Evolutionary conservation across 2,113 vertebrate genomes (phyloP), one percentile per base, ranked within the genome.

Genomic region (Clupea harengus): DNA sequence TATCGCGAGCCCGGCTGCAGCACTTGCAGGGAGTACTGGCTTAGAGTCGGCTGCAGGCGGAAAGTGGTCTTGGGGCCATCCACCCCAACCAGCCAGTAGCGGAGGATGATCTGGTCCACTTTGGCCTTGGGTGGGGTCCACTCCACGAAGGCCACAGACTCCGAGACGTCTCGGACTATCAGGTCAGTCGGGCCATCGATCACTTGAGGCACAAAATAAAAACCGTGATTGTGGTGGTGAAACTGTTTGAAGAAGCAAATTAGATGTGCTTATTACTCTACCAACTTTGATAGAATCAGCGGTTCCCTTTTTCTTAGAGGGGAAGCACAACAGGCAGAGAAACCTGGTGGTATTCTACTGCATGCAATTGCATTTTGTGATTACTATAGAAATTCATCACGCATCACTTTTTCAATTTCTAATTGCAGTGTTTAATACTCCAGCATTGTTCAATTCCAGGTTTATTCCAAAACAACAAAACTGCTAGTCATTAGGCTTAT

Each of bases 21-120:
- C 84, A 98, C 97, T 95, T 99, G 95, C 86, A 99, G 95, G 10
- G 98, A 98, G 92, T 99, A 99, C 89, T 99, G 98, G 93, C 97
- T 99, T 87, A 98, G 94, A 2, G 97, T 97, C 10, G 98, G 97
- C 94, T 98, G 97, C 44, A 99, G 96, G 85, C 96, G 96, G 93
- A 99, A 98, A 32, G 96, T 97, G 81, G 98, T 98, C 85, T 93
- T 96, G 0, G 97, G 96, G 0, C 96, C 96, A 85, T 96, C 95
- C 15, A 95, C 96, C 0, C 96, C 96, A 2, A 95, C 92, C 72
- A 98, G 93, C 86, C 96, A 96, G 0, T 98, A 99, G 84, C 97
- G 96, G 90, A 99, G 86, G 87, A 98, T 93, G 47, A 99, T 97
- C 93, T 97, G 94, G 13, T 99, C 97, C 20, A 99, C 96, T 93